Percentiles rank a stretch among this genome's conserved stretches.
phyloP scores from a whole-genome alignment of 2,888 invertebrate species.

The Xanthia icteritia region DNA sequence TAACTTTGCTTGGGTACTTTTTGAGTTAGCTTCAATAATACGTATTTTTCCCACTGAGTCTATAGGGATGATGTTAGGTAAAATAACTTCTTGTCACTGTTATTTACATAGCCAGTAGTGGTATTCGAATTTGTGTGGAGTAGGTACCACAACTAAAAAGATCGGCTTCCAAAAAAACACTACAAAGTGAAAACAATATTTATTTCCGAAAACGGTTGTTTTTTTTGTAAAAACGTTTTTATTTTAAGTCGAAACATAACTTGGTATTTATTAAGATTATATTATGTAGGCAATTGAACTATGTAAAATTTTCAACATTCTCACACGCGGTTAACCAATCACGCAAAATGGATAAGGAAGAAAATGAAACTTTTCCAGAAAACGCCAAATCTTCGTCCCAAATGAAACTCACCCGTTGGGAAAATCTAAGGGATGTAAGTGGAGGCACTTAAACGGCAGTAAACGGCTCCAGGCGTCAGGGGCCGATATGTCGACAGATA shows the following conservation, averaged over 20 bases:
- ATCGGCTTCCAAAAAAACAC: too few relatives aligned
- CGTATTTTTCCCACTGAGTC: too few relatives aligned
- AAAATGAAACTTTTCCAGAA: slow-evolving; percentile 45
- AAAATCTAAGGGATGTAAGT: slow-evolving; percentile 64
- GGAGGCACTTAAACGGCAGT: slow-evolving; percentile 71
- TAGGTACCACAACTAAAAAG: too few relatives aligned
- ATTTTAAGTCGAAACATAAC: neutral
- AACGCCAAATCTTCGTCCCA: slow-evolving; percentile 38
- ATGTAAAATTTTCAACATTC: neutral
- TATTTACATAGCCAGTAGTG: too few relatives aligned
- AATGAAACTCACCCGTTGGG: slow-evolving; percentile 58
- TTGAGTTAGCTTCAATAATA: too few relatives aligned
- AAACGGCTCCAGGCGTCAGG: slow-evolving; percentile 69
- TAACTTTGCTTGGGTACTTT: too few relatives aligned
- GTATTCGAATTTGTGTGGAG: too few relatives aligned
- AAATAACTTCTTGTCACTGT: too few relatives aligned
- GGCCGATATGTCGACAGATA: slow-evolving; percentile 75
- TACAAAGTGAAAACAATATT: too few relatives aligned
- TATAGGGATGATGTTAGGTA: too few relatives aligned
- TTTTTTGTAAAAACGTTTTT: too few relatives aligned
- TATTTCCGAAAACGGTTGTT: too few relatives aligned
- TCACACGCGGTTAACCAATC: neutral
- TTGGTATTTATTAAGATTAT: neutral
- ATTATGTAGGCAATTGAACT: neutral
- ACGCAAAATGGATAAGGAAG: neutral